Evolutionary conservation across 2,888 invertebrate genomes (phyloP), one percentile per base, ranked within the genome.

Genomic region (Pollenia griseotomentosa): DNA sequence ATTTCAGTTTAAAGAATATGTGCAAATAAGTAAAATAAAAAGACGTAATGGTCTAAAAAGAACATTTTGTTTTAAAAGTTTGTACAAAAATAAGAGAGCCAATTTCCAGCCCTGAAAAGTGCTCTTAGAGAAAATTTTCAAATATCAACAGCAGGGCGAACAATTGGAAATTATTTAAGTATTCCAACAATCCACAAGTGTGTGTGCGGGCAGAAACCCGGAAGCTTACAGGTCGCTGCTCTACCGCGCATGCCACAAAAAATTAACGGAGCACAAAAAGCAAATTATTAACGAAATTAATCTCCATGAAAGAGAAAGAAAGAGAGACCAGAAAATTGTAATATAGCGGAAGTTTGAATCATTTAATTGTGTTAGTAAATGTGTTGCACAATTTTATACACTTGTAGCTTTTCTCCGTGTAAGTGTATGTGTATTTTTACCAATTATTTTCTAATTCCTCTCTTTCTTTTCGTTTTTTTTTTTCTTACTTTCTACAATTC

Each of bases 111-210:
- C 33, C 33, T 33, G 33, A 68, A 55, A 53, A 63, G 33, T 40
- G 19, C 11, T 44, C 0, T 23, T 23, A 87, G 68, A 74, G n/a
- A 16, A 33, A 59, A 51, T 23, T 23, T 12, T 10, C 42, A 59
- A 84, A 77, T 33, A 83, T 74, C 80, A 77, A 80, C 77, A 75
- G 73, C 73, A 79, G 70, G 66, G 70, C 75, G 61, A 77, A 86
- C 44, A 71, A 75, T 53, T 57, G 2, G 19, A 55, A 53, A 53
- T 16, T 23, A 12, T 46, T 42, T 51, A 48, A 63, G 87, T 48
- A 79, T 23, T 81, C 78, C 84, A 88, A 83, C 91, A 92, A 91
- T 92, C 92, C 92, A 92, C 92, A 92, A 92, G 92, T 92, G 92
- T 92, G 92, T 91, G 92, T 92, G 87, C 88, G 86, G 82, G 85